Conservation (phyloP, 2,888 invertebrate species). For the Eristalis arbustorum region DNA sequence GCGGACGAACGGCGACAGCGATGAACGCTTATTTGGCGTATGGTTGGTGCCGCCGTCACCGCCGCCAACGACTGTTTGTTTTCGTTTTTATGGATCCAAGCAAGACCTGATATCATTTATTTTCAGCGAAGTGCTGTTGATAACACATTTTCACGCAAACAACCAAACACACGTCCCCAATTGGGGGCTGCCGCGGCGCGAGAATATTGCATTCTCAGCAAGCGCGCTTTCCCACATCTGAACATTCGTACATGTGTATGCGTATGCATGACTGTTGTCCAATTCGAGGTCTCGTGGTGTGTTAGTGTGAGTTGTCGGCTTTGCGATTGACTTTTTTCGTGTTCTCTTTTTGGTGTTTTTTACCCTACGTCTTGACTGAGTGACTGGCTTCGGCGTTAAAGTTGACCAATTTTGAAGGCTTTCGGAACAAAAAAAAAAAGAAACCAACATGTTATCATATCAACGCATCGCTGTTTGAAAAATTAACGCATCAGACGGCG, state of each 20-base stretch:
- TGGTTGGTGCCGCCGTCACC: neutral
- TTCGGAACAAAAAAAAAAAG: neutral
- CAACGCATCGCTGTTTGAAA: neutral
- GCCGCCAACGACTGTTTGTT: constrained; percentile 12
- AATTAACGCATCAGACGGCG: neutral
- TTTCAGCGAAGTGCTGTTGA: constrained; percentile 48
- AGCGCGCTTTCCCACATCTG: neutral
- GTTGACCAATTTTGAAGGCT: neutral
- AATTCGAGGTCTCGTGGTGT: neutral
- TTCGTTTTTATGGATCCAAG: constrained; percentile 22
- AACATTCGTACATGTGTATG: neutral
- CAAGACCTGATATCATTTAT: constrained; percentile 44
- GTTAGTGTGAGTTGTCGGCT: neutral
- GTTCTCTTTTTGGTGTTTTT: neutral
- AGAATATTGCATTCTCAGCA: constrained; percentile 33
- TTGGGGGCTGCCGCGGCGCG: constrained; percentile 15
- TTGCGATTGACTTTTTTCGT: neutral
- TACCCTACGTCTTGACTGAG: neutral
- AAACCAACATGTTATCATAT: neutral
- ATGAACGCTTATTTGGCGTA: constrained; percentile 7
- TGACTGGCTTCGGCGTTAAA: neutral
- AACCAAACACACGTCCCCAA: constrained; percentile 24
- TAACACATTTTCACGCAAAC: constrained; percentile 35
- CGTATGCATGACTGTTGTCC: neutral
- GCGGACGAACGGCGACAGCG: neutral